Evolutionary conservation across 2,113 vertebrate species (phyloP).

Genomic region (Perccottus glenii): DNA sequence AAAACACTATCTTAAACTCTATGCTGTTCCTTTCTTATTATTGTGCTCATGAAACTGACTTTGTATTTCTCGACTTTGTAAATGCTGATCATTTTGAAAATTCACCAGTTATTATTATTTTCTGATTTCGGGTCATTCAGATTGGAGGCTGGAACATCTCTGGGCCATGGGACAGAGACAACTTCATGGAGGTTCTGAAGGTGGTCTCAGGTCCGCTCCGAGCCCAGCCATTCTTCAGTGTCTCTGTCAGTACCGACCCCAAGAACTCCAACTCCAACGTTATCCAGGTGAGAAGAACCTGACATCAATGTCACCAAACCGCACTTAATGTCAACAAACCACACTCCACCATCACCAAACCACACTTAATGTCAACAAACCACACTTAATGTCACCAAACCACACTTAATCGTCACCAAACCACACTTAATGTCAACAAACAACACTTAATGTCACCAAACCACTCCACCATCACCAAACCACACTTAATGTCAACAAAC

Average conservation of each 20-base stretch:
- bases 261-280: slow-evolving; percentile 97
- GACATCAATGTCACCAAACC: background rate
- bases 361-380: background rate
- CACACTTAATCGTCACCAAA: too few species aligned
- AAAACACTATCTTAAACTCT: too few species aligned
- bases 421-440: too few species aligned
- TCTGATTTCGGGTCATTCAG: slow-evolving; percentile 59
- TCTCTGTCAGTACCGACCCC: slow-evolving; percentile 90
- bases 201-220: slow-evolving; percentile 90
- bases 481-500: too few species aligned
- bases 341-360: background rate
- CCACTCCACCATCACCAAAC: too few species aligned
- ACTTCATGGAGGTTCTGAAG: slow-evolving; percentile 96
- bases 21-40: too few species aligned
- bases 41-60: too few species aligned
- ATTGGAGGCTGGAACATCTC: slow-evolving; percentile 95
- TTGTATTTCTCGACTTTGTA: too few species aligned
- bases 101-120: too few species aligned
- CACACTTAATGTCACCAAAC: too few species aligned
- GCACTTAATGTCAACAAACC: slow-evolving; percentile 66
- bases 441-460: too few species aligned
- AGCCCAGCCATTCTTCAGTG: slow-evolving; percentile 92
- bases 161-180: slow-evolving; percentile 90
- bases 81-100: too few species aligned
- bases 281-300: slow-evolving; percentile 86